Evolutionary conservation across 2,113 vertebrate species (phyloP), one percentile per base, ranked within the genome.

Genomic region (Scalopus aquaticus): DNA sequence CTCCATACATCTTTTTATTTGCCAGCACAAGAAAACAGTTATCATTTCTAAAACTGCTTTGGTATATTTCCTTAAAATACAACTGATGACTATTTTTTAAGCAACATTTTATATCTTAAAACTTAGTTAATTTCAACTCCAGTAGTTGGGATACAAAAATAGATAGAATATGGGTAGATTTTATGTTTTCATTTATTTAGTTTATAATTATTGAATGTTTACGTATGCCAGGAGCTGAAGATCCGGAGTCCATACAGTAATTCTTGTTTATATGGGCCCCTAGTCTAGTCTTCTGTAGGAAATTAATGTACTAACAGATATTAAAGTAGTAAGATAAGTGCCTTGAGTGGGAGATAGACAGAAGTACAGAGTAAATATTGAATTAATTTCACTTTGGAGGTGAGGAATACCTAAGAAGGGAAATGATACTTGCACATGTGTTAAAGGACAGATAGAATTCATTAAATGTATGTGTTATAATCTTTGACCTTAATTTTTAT

Each of bases 41-140:
- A 67, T 67, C 6, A 11, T 94, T 91, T 86, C 74, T 67, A 90
- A 91, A 93, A 89, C 16, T 30, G 58, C 28, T 81, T 90, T 67
- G 11, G 9, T 70, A 12, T 69, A 60, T 76, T 80, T 93, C 37
- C 22, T 95, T 67, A 44, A 93, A 95, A 90, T 86, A 35, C 51
- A 81, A 58, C 65, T 64, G 32, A 6, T 90, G 19, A 49, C 67
- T 72, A 24, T 90, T 72, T 44, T 10, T 35, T 85, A 96, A 92
- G 92, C 82, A 79, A 39, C n/a, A 81, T 49, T 88, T 39, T 42
- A 5, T 86, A 88, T 77, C 95, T 98, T 95, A 76, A 93, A 70
- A 90, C 91, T 86, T 70, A 82, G 16, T 95, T 90, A 17, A 65
- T 73, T 9, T 88, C 86, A 24, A 44, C 82, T 95, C 72, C 20